A percentile compares a stretch with the other conserved stretches of the same genome.
Evolutionary conservation across 2,113 vertebrate species (phyloP).

Genomic region (Anoura caudifer): DNA sequence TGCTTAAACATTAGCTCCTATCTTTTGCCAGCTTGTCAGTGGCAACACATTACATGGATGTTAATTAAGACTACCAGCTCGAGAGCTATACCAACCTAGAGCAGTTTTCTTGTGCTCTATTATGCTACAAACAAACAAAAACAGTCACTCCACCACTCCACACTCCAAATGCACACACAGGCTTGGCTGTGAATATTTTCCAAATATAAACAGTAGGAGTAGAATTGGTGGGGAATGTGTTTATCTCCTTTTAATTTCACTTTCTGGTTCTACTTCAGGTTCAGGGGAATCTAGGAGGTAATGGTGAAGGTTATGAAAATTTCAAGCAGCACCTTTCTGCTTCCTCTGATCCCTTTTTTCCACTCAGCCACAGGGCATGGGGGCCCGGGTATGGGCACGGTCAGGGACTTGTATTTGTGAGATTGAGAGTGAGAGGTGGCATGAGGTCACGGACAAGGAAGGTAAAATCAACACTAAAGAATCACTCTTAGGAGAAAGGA

Average conservation of each 20-base stretch:
- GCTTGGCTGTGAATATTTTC: background rate
- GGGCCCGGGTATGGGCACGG: accelerated
- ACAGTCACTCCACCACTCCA: background rate
- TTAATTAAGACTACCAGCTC: background rate
- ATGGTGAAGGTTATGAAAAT: background rate
- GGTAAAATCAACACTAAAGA: background rate
- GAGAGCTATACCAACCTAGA: background rate
- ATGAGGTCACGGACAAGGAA: background rate
- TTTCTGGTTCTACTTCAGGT: background rate
- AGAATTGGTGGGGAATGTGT: background rate
- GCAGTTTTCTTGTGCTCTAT: background rate
- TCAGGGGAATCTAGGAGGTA: background rate
- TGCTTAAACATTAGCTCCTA: background rate
- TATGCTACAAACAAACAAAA: background rate
- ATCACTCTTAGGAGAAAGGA: background rate
- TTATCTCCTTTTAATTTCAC: background rate
- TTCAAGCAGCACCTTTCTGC: background rate
- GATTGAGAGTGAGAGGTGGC: background rate
- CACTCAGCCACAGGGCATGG: accelerated
- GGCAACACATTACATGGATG: background rate
- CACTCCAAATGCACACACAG: background rate
- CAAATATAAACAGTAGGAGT: background rate
- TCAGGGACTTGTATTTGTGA: background rate
- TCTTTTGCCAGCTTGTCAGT: accelerated
- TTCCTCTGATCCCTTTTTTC: background rate